Percentiles rank a stretch among this genome's conserved stretches.
Conservation (phyloP, 2,888 invertebrate genomes). For the Argynnis bischoffii region DNA sequence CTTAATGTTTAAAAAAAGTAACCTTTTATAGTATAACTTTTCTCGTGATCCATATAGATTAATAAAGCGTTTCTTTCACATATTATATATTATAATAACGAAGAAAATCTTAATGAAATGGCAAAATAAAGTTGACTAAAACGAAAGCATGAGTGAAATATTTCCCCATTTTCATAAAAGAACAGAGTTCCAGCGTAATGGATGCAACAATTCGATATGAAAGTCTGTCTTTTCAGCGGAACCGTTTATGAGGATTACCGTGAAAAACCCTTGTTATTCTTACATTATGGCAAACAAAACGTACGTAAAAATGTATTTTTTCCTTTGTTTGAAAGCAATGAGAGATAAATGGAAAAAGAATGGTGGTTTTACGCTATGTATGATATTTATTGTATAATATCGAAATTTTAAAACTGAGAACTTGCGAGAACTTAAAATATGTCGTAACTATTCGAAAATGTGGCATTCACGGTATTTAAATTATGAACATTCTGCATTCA, state of each 20-base stretch:
- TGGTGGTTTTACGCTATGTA: constrained; percentile 27
- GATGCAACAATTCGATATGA: constrained; percentile 54
- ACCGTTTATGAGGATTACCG: constrained; percentile 59
- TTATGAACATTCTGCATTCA: too few relatives aligned
- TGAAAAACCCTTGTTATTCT: constrained; percentile 60
- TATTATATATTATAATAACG: constrained; percentile 1
- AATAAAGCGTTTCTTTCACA: background rate
- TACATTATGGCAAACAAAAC: constrained; percentile 65
- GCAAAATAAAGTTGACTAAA: constrained; percentile 22
- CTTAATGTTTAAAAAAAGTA: too few relatives aligned
- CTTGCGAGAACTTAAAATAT: too few relatives aligned
- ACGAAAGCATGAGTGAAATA: constrained; percentile 22
- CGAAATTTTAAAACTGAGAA: background rate
- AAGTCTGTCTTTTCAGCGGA: constrained; percentile 53
- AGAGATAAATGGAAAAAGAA: constrained; percentile 39
- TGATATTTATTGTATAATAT: constrained; percentile 15
- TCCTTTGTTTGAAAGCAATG: constrained; percentile 51
- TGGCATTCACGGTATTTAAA: too few relatives aligned
- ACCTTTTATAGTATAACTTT: too few relatives aligned
- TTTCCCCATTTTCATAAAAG: constrained; percentile 34
- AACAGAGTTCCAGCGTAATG: constrained; percentile 54
- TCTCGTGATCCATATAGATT: too few relatives aligned
- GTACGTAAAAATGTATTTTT: constrained; percentile 57
- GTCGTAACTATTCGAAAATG: too few relatives aligned
- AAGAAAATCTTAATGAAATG: constrained; percentile 4